These are phyloP conservation scores for Thamnaconus septentrionalis DNA, from an alignment of 2,113 vertebrate genomes.

Conservation along the genomic window DNA sequence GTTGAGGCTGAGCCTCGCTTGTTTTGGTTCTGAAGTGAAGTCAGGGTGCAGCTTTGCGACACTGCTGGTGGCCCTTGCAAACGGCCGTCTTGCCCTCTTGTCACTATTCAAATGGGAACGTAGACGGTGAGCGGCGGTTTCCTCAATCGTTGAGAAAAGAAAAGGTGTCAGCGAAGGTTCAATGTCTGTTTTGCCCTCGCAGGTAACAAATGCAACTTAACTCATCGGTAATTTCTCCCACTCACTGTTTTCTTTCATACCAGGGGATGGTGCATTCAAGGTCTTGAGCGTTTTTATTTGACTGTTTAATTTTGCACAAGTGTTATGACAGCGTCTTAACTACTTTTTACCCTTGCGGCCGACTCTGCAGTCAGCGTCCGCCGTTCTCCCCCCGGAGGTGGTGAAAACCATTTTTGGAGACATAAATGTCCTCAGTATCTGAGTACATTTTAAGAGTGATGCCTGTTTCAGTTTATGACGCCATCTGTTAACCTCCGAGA, in stretches of 20 bases:
- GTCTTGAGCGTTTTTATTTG: slow-evolving; percentile 25
- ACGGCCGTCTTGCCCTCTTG: too few species aligned
- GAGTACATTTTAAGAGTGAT: slow-evolving; percentile 71
- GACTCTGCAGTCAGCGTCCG: slow-evolving; percentile 40
- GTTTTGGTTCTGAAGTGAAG: slow-evolving; percentile 22
- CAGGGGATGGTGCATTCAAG: neutral
- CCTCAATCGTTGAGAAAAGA: too few species aligned
- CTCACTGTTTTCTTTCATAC: too few species aligned
- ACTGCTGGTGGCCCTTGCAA: too few species aligned
- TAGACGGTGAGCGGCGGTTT: too few species aligned
- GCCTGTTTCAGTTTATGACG: slow-evolving; percentile 73
- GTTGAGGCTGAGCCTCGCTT: slow-evolving; percentile 16
- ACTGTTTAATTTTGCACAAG: slow-evolving; percentile 35
- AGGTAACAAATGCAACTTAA: too few species aligned
- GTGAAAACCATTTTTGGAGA: slow-evolving; percentile 63
- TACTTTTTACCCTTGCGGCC: slow-evolving; percentile 51
- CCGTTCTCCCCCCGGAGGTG: slow-evolving; percentile 56
- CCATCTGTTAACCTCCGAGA: slow-evolving; percentile 78
- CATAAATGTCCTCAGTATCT: slow-evolving; percentile 65
- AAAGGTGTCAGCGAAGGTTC: too few species aligned
- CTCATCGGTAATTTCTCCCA: too few species aligned
- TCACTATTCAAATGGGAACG: too few species aligned
- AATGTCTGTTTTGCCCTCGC: too few species aligned
- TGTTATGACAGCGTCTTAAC: slow-evolving; percentile 40
- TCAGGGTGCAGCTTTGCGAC: too few species aligned